Evolutionary conservation across 1,140 invertebrate genomes (phyloP).

Genomic region (Drosophila teissieri): DNA sequence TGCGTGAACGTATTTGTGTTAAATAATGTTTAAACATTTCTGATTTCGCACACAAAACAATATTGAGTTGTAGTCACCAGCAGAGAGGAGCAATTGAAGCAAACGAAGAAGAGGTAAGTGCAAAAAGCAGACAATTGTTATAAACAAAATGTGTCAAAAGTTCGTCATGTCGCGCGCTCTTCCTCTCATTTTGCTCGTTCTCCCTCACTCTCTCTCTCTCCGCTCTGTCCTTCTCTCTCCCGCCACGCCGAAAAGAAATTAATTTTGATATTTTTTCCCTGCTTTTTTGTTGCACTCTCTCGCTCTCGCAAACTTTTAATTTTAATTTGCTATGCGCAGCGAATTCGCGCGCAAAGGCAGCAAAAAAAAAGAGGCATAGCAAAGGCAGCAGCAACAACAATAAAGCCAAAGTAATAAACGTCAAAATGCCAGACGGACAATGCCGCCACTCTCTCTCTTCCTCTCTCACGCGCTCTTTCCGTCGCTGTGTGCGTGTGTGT

Average conservation of each 20-base stretch:
- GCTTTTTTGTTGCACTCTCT: conserved; percentile 48
- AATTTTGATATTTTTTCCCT: conserved; percentile 49
- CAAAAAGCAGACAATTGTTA: conserved; percentile 51
- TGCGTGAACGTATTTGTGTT: conserved; percentile 65
- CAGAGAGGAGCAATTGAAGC: conserved; percentile 24
- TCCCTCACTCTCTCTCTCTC: conserved; percentile 4
- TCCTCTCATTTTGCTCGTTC: not conserved
- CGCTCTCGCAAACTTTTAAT: conserved; percentile 59
- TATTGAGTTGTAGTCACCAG: conserved; percentile 51
- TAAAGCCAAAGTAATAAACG: conserved; percentile 69
- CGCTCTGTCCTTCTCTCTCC: conserved; percentile 1
- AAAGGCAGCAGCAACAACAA: conserved; percentile 41
- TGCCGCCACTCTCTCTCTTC: conserved; percentile 14
- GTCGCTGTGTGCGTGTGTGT: conserved; percentile 22
- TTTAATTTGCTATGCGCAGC: conserved; percentile 77
- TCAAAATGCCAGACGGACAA: conserved; percentile 72
- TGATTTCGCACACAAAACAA: conserved; percentile 58
- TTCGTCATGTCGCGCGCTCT: conserved; percentile 41
- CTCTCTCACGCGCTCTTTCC: conserved; percentile 33
- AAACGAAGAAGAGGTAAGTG: conserved; percentile 59
- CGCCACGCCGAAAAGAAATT: conserved; percentile 56
- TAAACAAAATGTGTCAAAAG: conserved; percentile 67
- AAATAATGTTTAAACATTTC: conserved; percentile 76
- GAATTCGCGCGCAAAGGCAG: conserved; percentile 71
- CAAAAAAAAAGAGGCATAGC: conserved; percentile 46